Percentiles rank a stretch among this genome's conserved stretches.
Evolutionary conservation across 2,797 vertebrate species (phyloP).

Genomic region (Helarctos malayanus): DNA sequence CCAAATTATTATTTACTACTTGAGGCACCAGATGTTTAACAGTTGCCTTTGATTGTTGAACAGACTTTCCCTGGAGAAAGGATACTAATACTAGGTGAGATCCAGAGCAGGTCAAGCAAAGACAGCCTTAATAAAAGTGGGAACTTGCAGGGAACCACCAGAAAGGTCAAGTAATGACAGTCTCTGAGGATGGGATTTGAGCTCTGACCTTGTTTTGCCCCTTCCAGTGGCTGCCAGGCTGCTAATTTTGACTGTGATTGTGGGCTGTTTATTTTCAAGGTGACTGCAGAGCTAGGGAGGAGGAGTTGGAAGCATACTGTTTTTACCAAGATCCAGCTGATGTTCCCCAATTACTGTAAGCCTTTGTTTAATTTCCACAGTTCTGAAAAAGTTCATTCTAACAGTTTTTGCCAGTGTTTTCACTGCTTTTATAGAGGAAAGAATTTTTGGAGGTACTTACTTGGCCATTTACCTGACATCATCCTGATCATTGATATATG

Average conservation of each 20-base stretch:
- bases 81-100: not conserved
- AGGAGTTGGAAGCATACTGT: not conserved
- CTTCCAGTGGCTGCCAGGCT: not conserved
- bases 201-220: not conserved
- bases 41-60: not conserved
- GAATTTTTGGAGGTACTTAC: not conserved
- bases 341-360: not conserved
- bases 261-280: not conserved
- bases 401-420: not conserved
- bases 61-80: not conserved
- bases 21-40: not conserved
- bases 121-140: not conserved
- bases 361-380: not conserved
- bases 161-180: not conserved
- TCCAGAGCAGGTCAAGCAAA: not conserved
- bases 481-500: not conserved
- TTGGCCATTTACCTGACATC: not conserved
- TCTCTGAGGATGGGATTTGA: not conserved
- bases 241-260: not conserved
- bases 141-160: not conserved
- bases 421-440: not conserved
- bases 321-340: not conserved
- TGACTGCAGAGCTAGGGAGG: not conserved
- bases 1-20: not conserved
- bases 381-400: not conserved